phyloP scores from a whole-genome alignment of 2,797 vertebrate genomes.

The Rhinatrema bivittatum region DNA sequence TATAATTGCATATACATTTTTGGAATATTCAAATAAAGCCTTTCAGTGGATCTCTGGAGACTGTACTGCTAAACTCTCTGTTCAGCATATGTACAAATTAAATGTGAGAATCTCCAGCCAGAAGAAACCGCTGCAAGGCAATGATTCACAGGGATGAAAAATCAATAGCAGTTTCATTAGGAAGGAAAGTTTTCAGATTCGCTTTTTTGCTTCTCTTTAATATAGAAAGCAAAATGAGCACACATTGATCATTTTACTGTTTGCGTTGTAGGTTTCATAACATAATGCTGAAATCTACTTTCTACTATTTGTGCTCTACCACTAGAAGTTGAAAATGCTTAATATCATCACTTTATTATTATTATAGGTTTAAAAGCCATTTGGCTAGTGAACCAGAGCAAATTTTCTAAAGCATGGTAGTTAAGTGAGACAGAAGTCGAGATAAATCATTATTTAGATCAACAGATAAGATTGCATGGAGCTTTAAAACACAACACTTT shows the following conservation, averaged over 20 bases:
- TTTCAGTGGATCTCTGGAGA: slow-evolving; percentile 33
- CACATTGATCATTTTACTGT: slow-evolving; percentile 31
- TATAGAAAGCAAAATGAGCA: slow-evolving; percentile 30
- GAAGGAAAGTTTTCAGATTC: slow-evolving; percentile 45
- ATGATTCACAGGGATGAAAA: slow-evolving; percentile 72
- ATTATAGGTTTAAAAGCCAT: too few relatives aligned
- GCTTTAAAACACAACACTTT: too few relatives aligned
- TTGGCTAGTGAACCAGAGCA: too few relatives aligned
- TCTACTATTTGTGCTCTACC: too few relatives aligned
- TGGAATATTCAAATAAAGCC: too few relatives aligned
- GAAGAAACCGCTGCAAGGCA: slow-evolving; percentile 63
- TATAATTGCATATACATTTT: slow-evolving; percentile 35
- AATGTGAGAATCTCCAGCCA: slow-evolving; percentile 63
- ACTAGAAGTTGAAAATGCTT: too few relatives aligned
- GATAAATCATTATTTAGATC: too few relatives aligned
- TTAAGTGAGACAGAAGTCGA: too few relatives aligned
- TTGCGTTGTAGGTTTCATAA: slow-evolving; percentile 29
- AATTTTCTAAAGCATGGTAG: too few relatives aligned
- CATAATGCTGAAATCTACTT: slow-evolving; percentile 5
- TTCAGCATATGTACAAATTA: slow-evolving; percentile 62
- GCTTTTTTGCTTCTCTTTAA: slow-evolving; percentile 34
- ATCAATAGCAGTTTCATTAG: slow-evolving; percentile 81
- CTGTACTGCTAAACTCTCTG: slow-evolving; percentile 50
- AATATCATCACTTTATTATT: too few relatives aligned
- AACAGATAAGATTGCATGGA: too few relatives aligned